Evolutionary conservation across 2,113 vertebrate genomes (phyloP).

Genomic region (Chauna torquata): DNA sequence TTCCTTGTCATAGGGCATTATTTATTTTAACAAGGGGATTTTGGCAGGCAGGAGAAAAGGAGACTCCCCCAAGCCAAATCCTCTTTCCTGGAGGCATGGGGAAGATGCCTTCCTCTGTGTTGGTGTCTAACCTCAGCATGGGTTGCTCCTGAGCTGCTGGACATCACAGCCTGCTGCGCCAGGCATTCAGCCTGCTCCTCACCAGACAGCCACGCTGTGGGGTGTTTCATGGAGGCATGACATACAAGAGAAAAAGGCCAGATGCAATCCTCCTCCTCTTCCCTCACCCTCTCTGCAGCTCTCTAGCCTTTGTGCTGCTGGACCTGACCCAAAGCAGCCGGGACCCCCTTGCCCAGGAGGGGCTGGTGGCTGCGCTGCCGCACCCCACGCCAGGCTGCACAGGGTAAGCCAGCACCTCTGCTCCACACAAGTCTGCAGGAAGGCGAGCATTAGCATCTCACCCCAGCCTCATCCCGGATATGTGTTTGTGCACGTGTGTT

Average conservation of each 20-base stretch:
- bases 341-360: background rate
- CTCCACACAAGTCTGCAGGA: background rate
- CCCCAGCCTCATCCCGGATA: background rate
- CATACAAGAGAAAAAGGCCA: background rate
- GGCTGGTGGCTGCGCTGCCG: accelerated
- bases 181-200: background rate
- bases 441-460: background rate
- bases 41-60: background rate
- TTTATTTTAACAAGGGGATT: background rate
- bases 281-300: background rate
- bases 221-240: background rate
- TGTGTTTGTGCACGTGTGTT: background rate
- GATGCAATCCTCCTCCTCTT: background rate
- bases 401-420: background rate
- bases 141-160: background rate
- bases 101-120: background rate
- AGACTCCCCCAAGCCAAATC: background rate
- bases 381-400: background rate
- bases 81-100: background rate
- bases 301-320: background rate
- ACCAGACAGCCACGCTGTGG: background rate
- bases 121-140: background rate
- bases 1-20: background rate
- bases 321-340: background rate
- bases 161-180: background rate